phyloP scores from a whole-genome alignment of 2,888 invertebrate species.

The Limnephilus lunatus region DNA sequence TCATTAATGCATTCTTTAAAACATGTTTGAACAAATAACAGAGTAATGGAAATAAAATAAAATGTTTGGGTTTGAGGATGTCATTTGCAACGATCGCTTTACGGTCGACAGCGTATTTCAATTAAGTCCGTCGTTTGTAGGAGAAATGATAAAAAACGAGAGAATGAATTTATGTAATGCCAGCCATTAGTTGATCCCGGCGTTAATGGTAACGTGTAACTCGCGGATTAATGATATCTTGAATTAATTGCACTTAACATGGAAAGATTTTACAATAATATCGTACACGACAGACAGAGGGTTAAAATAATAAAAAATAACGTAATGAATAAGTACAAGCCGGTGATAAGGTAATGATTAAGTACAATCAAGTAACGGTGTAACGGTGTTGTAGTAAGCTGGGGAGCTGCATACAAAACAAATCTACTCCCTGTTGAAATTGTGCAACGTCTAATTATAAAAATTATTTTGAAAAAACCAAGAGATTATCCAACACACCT shows the following conservation, averaged over 20 bases:
- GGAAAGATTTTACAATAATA: not conserved
- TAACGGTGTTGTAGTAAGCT: no score
- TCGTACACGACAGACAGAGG: no score
- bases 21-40: not conserved
- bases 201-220: not conserved
- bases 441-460: no score
- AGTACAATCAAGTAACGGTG: no score
- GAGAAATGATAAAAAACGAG: not conserved
- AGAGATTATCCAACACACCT: no score
- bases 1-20: not conserved
- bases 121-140: not conserved
- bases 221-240: not conserved
- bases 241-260: not conserved
- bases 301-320: no score
- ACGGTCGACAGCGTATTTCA: not conserved
- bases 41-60: not conserved
- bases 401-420: no score
- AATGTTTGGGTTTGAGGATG: not conserved
- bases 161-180: not conserved
- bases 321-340: no score
- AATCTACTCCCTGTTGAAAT: no score
- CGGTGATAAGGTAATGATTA: no score
- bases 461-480: no score
- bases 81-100: not conserved
- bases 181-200: not conserved